phyloP scores from a whole-genome alignment of 2,113 vertebrate genomes.

The Ptilonorhynchus violaceus region DNA sequence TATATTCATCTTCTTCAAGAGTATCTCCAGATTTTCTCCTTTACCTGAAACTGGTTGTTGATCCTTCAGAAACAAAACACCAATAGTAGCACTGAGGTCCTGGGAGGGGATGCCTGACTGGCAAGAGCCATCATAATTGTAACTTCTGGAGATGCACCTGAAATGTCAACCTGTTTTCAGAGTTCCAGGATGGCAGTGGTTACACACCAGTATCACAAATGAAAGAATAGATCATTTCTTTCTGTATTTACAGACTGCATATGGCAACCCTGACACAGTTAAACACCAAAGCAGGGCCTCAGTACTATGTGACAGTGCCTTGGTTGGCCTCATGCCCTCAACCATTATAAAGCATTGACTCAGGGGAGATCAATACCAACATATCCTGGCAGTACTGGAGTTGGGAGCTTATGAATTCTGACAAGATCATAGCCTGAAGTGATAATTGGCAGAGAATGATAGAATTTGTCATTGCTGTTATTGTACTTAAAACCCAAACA shows the following conservation, averaged over 20 bases:
- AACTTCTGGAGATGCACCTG: not conserved
- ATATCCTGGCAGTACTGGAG: not conserved
- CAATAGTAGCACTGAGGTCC: not conserved
- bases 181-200: not conserved
- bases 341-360: not conserved
- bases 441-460: not conserved
- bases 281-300: not conserved
- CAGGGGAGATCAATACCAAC: not conserved
- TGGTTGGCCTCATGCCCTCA: not conserved
- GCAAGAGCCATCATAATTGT: not conserved
- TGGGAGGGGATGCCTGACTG: not conserved
- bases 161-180: not conserved
- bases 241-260: not conserved
- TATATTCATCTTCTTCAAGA: not conserved
- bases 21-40: not conserved
- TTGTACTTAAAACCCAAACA: not conserved
- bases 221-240: not conserved
- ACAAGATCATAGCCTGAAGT: not conserved
- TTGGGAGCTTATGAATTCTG: not conserved
- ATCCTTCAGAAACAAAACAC: not conserved
- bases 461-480: not conserved
- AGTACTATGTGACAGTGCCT: not conserved
- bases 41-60: not conserved
- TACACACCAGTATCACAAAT: not conserved
- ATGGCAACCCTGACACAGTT: not conserved